Evolutionary conservation across 2,113 vertebrate species (phyloP).

Genomic region (Brachypteracias leptosomus): DNA sequence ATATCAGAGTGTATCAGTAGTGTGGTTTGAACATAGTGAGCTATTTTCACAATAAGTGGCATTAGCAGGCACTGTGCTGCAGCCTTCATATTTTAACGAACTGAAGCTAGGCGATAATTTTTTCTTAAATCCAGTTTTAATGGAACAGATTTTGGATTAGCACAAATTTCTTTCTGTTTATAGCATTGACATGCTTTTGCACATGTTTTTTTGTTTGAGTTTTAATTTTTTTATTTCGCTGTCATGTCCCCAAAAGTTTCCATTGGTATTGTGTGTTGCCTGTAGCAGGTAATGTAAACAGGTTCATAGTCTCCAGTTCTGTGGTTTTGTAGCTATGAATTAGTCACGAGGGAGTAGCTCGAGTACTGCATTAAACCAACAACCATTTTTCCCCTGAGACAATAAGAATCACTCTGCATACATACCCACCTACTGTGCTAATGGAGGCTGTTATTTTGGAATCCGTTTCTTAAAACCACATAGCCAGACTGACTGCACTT

Average conservation of each 20-base stretch:
- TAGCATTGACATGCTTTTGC: neutral
- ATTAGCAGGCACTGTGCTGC: neutral
- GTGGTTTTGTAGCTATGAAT: neutral
- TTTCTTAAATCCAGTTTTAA: neutral
- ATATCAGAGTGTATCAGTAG: neutral
- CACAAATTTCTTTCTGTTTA: neutral
- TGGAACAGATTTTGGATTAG: neutral
- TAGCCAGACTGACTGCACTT: slow-evolving; percentile 20
- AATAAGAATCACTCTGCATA: slow-evolving; percentile 42
- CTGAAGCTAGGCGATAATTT: neutral
- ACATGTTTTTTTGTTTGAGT: neutral
- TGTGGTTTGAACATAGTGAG: neutral
- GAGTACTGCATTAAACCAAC: neutral
- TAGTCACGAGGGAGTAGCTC: neutral
- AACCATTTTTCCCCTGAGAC: slow-evolving; percentile 1
- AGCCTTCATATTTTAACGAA: neutral
- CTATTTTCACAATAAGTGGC: neutral
- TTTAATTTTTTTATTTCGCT: neutral
- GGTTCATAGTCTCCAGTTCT: neutral
- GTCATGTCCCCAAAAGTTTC: neutral
- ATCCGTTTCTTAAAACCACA: slow-evolving; percentile 39
- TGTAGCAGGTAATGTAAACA: neutral
- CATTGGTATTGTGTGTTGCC: neutral
- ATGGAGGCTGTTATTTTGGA: slow-evolving; percentile 33
- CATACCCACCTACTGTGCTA: slow-evolving; percentile 26